Evolutionary conservation across 2,797 vertebrate genomes (phyloP), one percentile per base, ranked within the genome.

Genomic region (Rhyacichthys aspro): DNA sequence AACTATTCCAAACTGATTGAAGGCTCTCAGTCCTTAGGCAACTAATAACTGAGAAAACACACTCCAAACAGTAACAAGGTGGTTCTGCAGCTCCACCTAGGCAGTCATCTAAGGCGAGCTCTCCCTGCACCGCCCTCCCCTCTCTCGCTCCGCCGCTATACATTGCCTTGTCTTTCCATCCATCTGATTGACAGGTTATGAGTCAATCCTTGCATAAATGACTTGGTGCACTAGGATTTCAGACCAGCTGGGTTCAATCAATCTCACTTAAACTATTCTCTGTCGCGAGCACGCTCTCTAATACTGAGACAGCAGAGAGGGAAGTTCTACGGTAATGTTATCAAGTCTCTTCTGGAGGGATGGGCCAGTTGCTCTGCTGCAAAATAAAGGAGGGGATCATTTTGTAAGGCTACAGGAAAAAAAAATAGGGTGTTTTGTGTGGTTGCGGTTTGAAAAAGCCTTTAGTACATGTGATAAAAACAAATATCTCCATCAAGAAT

Each of bases 131-230:
- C 67, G 58, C 72, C 81, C 75, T 74, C 71, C 23, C 23, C 23
- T 2, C 48, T 38, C 34, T 38, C 10, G 7, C 36, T 18, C 18
- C 17, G 8, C 18, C 52, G 49, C 64, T 61, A 56, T 43, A 11
- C 59, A 16, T 54, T 4, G 18, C 49, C 72, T 58, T 69, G 65
- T 81, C 78, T 69, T 82, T 86, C 85, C 84, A 91, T 90, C 82
- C 83, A 78, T 86, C 80, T 76, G 88, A 90, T 87, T 90, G 89
- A 88, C 89, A 87, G 81, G 80, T 90, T 88, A 88, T 89, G 86
- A 89, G 82, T 89, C 83, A 87, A 89, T 88, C 84, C 75, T 72
- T 69, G 84, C 86, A 85, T 88, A 86, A 86, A 87, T 86, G 79
- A 86, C 83, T 88, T 79, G 78, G 86, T 87, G 86, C 81, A 76